Evolutionary conservation across 2,888 invertebrate genomes (phyloP), one percentile per base, ranked within the genome.

Genomic region (Crossocerus cetratus): DNA sequence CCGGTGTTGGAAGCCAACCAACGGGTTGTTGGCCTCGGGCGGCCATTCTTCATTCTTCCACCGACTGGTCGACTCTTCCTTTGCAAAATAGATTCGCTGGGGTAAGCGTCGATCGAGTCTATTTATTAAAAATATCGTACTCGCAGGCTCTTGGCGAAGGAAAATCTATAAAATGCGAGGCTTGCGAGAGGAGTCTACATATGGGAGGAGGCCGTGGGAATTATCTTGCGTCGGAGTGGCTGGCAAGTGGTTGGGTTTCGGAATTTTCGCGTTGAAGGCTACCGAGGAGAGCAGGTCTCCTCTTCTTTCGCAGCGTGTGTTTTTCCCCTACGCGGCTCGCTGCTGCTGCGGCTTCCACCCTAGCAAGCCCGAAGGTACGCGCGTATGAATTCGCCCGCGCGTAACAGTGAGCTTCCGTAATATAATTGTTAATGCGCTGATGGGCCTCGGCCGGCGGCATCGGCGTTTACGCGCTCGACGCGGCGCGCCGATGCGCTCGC

Each of bases 361-460:
- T 49, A 53, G 59, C 13, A 49, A 49, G 58, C 74, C 73, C 70
- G 75, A 61, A 69, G 81, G 82, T 86, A 86, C 87, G 85, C 32
- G 32, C 85, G 84, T 87, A 87, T 88, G 83, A 87, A 87, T 88
- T 86, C 84, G 84, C 83, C 84, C 82, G 86, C 86, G 86, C 86
- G 82, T 86, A 87, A 84, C 85, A 83, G 81, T 76, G 85, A 87
- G 87, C 87, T 88, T 86, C 87, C 84, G 88, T 88, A 86, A 88
- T 88, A 87, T 88, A 88, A 88, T 88, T 88, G 88, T 88, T 88
- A 88, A 88, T 88, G 89, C 86, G 89, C 89, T 85, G 87, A 84
- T 87, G 86, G 85, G 83, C 87, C 86, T 79, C 84, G 83, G 83
- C 84, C 86, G 71, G 32, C 32, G 32, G 32, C 32, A 32, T 32